phyloP scores from a whole-genome alignment of 1,140 invertebrate genomes.

The Heliothis subflexa region DNA sequence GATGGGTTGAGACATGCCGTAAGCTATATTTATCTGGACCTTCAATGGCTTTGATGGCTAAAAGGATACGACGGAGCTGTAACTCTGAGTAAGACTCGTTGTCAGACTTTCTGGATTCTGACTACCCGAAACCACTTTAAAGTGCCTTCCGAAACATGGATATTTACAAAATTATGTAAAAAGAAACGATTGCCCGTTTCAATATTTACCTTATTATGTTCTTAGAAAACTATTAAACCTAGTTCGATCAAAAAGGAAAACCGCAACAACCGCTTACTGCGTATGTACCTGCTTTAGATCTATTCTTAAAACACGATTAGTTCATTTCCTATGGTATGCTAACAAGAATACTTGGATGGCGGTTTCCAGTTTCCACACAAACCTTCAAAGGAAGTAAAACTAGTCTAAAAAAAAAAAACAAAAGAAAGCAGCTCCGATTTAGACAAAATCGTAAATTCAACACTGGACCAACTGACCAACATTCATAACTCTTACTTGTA shows the following conservation, averaged over 20 bases:
- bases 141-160: background rate
- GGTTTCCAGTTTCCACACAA: too few species aligned
- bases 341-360: too few species aligned
- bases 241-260: constrained; percentile 18
- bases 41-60: too few species aligned
- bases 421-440: too few species aligned
- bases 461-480: background rate
- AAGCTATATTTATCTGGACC: background rate
- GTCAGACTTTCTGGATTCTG: too few species aligned
- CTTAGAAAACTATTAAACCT: constrained; percentile 13
- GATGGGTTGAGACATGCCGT: background rate
- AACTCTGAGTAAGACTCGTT: background rate
- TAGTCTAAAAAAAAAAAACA: too few species aligned
- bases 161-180: too few species aligned
- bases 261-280: constrained; percentile 10
- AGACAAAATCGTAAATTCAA: background rate
- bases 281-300: background rate
- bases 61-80: too few species aligned
- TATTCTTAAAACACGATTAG: too few species aligned
- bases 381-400: too few species aligned
- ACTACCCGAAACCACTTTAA: background rate
- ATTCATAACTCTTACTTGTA: background rate
- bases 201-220: constrained; percentile 12
- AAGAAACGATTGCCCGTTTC: too few species aligned
- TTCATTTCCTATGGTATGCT: too few species aligned